Evolutionary conservation across 2,888 invertebrate genomes (phyloP), one percentile per base, ranked within the genome.

Genomic region (Leptinotarsa juncta): DNA sequence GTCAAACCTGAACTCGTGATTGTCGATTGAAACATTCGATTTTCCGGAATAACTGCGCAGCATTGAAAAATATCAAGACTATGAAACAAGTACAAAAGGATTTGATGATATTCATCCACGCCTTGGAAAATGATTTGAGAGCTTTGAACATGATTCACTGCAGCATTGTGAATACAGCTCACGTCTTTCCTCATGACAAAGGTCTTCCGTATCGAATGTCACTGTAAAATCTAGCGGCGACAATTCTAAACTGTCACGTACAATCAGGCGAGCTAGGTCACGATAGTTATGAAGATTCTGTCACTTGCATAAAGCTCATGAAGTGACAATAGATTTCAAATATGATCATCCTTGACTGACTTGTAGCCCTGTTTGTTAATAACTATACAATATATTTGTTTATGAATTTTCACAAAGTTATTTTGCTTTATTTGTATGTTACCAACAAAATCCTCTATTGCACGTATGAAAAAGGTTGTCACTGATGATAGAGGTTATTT

Each of bases 11-110:
- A 93, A 82, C 91, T 91, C 78, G 91, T 92, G 78, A 93, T 99
- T 73, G 90, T 99, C 60, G 99, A 99, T 87, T 96, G 94, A 86
- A 99, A 99, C 86, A 98, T 97, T 3, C 91, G 96, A 74, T 99
- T 96, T 90, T 98, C 97, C 84, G 99, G 99, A 72, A 94, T 99
- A 79, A 95, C 93, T 0, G 89, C 89, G 15, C 90, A 91, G 75
- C 91, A 93, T 87, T 86, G 70, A 80, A 74, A 16, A 70, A 86
- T 84, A 88, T 91, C 42, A 94, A 94, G 88, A 92, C 91, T 71
- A 89, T 97, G 66, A 87, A 89, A 78, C 93, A 96, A 84, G 96
- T 97, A 67, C 98, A 98, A 86, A 92, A 92, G 74, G 96, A 97
- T 82, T 89, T 99, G 75, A 96, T 98, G 4, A 95, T 99, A 72